Percentiles rank a stretch among this genome's conserved stretches.
Evolutionary conservation across 2,888 invertebrate species (phyloP).

Genomic region (Fragum whitleyi): DNA sequence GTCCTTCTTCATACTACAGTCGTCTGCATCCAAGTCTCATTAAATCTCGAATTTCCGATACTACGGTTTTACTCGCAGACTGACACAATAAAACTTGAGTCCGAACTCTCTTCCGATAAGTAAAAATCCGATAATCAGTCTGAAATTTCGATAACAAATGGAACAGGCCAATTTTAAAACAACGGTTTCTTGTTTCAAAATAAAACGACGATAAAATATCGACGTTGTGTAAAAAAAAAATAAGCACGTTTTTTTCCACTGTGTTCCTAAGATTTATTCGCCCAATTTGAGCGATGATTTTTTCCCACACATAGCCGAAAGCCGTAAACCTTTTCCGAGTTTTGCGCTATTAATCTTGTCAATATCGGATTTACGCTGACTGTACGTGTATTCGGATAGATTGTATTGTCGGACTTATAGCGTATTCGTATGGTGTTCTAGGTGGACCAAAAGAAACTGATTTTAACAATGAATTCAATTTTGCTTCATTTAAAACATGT

Average conservation of each 20-base stretch:
- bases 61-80: conserved; percentile 1
- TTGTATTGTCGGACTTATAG: too few species aligned
- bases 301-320: not conserved
- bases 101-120: not conserved
- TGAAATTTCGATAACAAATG: not conserved
- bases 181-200: too few species aligned
- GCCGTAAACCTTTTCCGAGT: conserved; percentile 1
- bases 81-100: not conserved
- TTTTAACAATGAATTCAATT: too few species aligned
- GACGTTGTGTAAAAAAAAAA: too few species aligned
- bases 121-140: conserved; percentile 1
- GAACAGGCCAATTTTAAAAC: too few species aligned
- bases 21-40: conserved; percentile 22
- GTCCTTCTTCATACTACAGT: conserved; percentile 4
- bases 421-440: not conserved
- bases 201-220: too few species aligned
- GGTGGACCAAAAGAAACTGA: not conserved
- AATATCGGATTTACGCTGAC: not conserved
- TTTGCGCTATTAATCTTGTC: not conserved
- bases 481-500: too few species aligned
- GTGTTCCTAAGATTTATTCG: too few species aligned
- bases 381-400: too few species aligned
- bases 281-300: too few species aligned
- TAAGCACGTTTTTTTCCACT: too few species aligned
- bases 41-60: conserved; percentile 20